These are phyloP conservation scores for Pteruthius melanotis DNA, from an alignment of 2,113 vertebrate species.

Conservation along the genomic window DNA sequence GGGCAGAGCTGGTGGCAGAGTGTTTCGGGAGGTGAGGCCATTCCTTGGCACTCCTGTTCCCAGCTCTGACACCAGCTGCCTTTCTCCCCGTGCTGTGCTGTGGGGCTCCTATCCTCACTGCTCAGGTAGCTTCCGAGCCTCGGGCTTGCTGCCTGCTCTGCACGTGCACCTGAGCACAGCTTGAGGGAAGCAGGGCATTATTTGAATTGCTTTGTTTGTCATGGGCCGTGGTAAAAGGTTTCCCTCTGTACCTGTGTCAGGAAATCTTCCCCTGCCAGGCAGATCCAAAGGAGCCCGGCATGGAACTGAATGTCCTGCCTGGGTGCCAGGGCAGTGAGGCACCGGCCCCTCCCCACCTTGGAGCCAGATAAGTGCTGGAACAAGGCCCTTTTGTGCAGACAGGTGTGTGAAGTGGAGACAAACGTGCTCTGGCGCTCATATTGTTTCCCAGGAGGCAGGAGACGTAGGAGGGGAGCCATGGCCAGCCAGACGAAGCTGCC, in stretches of 20 bases:
- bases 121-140: neutral
- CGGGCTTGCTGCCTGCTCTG: neutral
- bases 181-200: neutral
- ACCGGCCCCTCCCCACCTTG: neutral
- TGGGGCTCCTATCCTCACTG: neutral
- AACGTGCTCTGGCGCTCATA: neutral
- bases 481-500: neutral
- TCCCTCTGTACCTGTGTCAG: slow-evolving; percentile 1
- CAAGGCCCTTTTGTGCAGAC: slow-evolving; percentile 28
- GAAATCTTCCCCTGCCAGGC: neutral
- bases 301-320: neutral
- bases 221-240: neutral
- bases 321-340: neutral
- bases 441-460: neutral
- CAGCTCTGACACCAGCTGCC: neutral
- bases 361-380: slow-evolving; percentile 23
- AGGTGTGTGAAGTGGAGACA: neutral
- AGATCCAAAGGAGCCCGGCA: neutral
- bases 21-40: neutral
- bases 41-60: neutral
- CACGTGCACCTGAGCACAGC: neutral
- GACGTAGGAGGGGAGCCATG: accelerated
- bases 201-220: slow-evolving; percentile 15
- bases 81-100: neutral
- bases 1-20: neutral